These are phyloP conservation scores for Cryptocephalus primarius DNA, from an alignment of 2,888 invertebrate species.

Conservation along the genomic window DNA sequence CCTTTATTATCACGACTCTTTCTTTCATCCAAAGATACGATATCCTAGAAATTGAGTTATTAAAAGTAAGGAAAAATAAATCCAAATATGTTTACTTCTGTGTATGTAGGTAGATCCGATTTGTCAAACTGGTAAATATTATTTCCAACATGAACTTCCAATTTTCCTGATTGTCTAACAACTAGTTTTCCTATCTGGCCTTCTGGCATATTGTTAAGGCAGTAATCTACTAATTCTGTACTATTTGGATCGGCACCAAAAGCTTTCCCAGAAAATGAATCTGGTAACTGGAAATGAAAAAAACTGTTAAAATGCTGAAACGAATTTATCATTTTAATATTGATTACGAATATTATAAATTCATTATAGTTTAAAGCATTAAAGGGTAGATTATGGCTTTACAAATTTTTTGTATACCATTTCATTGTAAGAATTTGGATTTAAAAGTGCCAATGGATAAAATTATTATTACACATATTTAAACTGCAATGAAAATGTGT, in stretches of 20 bases:
- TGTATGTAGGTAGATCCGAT: conserved; percentile 10
- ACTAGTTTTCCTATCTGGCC: conserved; percentile 31
- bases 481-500: too few species aligned
- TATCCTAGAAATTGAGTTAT: conserved; percentile 12
- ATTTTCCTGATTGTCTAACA: conserved; percentile 28
- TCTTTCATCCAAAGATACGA: conserved; percentile 15
- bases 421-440: too few species aligned
- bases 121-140: conserved; percentile 25
- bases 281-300: conserved; percentile 26
- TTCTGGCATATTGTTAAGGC: conserved; percentile 27
- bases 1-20: conserved; percentile 7
- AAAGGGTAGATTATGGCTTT: too few species aligned
- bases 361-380: neutral
- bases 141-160: conserved; percentile 28
- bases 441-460: too few species aligned
- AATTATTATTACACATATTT: too few species aligned
- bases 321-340: neutral
- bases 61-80: too few species aligned
- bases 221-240: conserved; percentile 25
- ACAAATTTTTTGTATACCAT: too few species aligned
- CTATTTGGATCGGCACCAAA: conserved; percentile 28
- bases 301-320: neutral
- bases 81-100: conserved; percentile 8
- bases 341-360: neutral
- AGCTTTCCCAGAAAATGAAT: conserved; percentile 30